Evolutionary conservation across 1,140 invertebrate species (phyloP), one percentile per base, ranked within the genome.

Genomic region (Spodoptera frugiperda): DNA sequence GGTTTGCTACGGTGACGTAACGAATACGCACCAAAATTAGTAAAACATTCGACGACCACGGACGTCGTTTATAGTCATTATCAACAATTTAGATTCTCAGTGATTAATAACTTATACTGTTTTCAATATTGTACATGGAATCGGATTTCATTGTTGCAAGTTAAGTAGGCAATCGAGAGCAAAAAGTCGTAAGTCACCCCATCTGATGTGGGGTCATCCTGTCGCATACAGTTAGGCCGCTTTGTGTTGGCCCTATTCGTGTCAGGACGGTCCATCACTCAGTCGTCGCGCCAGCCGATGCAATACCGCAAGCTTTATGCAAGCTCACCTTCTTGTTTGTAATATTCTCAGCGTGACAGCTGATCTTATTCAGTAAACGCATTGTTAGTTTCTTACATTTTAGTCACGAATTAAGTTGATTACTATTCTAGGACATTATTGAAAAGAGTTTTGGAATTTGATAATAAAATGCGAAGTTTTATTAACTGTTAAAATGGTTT

Each of bases 31-130:
- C 78, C 75, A 78, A 88, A 90, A 91, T 91, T 88, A 88, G 89
- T 90, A 91, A 91, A 89, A 86, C 86, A 83, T 84, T 86, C 86
- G 83, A 79, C 79, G 82, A 87, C 82, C 81, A 78, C 84, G 85
- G 86, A 88, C 90, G 85, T 89, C 84, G 87, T 89, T 91, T 88
- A 86, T 86, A 89, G 85, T 86, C 82, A 90, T 91, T 90, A 88
- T 84, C 78, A 81, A 84, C 80, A 82, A 90, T 91, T 90, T 90
- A 83, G 76, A 91, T 88, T 90, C 85, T 74, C 77, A 67, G 83
- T 86, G 81, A 82, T 84, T 77, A 81, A 84, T 82, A 78, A 84
- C 73, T 84, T 85, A 86, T 83, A 84, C 81, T 80, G 72, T 33
- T 71, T 72, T 70, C 71, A 67, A 80, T 79, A 79, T 79, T 57